Evolutionary conservation across 2,888 invertebrate species (phyloP).

Genomic region (Bellardia pandia): DNA sequence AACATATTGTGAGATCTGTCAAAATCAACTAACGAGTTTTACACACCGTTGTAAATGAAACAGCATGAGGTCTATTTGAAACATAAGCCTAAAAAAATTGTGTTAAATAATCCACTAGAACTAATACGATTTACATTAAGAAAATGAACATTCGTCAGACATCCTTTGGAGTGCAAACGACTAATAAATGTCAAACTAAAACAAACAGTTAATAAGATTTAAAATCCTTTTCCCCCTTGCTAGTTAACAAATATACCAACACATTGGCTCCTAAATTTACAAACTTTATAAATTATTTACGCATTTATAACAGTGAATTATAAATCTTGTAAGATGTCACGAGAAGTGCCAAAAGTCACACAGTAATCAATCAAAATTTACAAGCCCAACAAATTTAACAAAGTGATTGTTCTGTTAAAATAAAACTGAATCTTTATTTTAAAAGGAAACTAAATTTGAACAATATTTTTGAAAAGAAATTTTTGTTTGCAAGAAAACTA

Average conservation of each 20-base stretch:
- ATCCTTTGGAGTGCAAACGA: constrained; percentile 38
- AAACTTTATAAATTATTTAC: constrained; percentile 53
- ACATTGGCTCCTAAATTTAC: not conserved
- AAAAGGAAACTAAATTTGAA: too few species aligned
- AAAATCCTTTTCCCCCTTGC: constrained; percentile 26
- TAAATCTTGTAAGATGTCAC: not conserved
- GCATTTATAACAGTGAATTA: constrained; percentile 51
- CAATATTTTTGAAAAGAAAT: not conserved
- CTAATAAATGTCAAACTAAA: constrained; percentile 66
- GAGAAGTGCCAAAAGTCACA: constrained; percentile 81
- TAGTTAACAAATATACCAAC: not conserved
- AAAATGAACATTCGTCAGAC: constrained; percentile 33
- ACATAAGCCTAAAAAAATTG: not conserved
- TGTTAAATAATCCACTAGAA: constrained; percentile 56
- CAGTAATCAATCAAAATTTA: constrained; percentile 82
- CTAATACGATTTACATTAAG: constrained; percentile 67
- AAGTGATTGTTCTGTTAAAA: not conserved
- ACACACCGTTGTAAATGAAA: not conserved
- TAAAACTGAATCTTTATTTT: not conserved
- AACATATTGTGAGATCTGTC: constrained; percentile 3
- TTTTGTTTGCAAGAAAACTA: not conserved
- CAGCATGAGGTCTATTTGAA: not conserved
- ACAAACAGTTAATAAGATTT: constrained; percentile 63
- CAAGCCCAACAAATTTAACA: constrained; percentile 76
- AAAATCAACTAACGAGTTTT: not conserved